Evolutionary conservation across 2,888 invertebrate species (phyloP), one percentile per base, ranked within the genome.

Genomic region (Abrostola triplasia): DNA sequence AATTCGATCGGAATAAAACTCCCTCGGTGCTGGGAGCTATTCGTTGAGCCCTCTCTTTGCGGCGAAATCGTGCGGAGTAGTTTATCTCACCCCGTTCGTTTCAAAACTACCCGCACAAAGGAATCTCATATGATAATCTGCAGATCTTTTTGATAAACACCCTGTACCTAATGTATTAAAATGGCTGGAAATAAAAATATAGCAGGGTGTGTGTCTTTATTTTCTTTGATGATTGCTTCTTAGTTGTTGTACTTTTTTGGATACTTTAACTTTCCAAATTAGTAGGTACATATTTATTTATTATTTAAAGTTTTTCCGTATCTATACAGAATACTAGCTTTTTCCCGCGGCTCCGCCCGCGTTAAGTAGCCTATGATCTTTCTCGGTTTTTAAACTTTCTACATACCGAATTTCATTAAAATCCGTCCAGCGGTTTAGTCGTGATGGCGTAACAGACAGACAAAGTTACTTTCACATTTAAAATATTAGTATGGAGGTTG

Each of bases 11-110:
- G 90, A 91, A 92, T 92, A 92, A 92, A 92, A 90, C 90, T 90
- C 85, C 77, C 78, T 77, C 77, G 77, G 81, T 83, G 84, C 86
- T 57, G 83, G 73, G 80, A 88, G 87, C 87, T 83, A 81, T 76
- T 81, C 81, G 84, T 79, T 92, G 93, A 93, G 92, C 93, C 88
- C 90, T 93, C 93, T 93, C 93, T 93, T 92, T 94, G 90, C 88
- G 77, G 88, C 85, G 88, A 90, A 92, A 92, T 92, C 90, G 92
- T 84, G 89, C 86, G 88, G 88, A 90, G 88, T 89, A 92, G 91
- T 92, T 91, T 92, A 93, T 92, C 92, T 90, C 89, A 83, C 88
- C 88, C 89, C 80, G 81, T 85, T 84, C 81, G 79, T 79, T 86
- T 85, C 85, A 87, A 82, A 85, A 80, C 81, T 76, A 71, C 76